Evolutionary conservation across 1,140 invertebrate genomes (phyloP), one percentile per base, ranked within the genome.

Genomic region (Batillaria attramentaria): DNA sequence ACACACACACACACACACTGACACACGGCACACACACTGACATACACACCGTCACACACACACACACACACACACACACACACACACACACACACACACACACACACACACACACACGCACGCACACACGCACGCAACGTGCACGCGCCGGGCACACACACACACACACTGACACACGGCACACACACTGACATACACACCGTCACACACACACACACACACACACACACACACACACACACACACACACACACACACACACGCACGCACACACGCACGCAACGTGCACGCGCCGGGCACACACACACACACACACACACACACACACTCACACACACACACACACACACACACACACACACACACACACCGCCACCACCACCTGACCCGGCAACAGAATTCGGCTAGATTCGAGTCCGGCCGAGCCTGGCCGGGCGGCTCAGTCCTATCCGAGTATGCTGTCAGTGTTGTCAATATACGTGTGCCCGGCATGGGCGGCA

Each of bases 91-190:
- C 57, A 60, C 31, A 5, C 6, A n/a, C 57, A 24, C 6, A n/a
- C 57, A 31, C 24, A n/a, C 57, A 24, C 57, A 60, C 57, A 60
- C 57, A 60, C 24, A 60, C 57, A n/a, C 6, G 24, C 57, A n/a
- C 57, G 24, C 57, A n/a, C 24, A 5, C 57, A 60, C 57, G 31
- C 57, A 24, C 57, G 31, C 57, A n/a, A 60, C 57, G 6, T 31
- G 24, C 57, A 60, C 57, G 24, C 57, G 31, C 57, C 57, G 31
- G 24, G 31, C 57, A 5, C 24, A 60, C 57, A n/a, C 24, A 60
- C 57, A 60, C 57, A 60, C 57, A 60, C 6, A 60, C 57, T n/a
- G 24, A 60, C 57, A n/a, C 57, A 60, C 57, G 57, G 46, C 46
- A 24, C 46, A 24, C 46, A 24, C 46, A 50, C 46, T 13, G 10